Conservation (phyloP, 2,113 vertebrate species). For the Brachyhypopomus gauderio region DNA sequence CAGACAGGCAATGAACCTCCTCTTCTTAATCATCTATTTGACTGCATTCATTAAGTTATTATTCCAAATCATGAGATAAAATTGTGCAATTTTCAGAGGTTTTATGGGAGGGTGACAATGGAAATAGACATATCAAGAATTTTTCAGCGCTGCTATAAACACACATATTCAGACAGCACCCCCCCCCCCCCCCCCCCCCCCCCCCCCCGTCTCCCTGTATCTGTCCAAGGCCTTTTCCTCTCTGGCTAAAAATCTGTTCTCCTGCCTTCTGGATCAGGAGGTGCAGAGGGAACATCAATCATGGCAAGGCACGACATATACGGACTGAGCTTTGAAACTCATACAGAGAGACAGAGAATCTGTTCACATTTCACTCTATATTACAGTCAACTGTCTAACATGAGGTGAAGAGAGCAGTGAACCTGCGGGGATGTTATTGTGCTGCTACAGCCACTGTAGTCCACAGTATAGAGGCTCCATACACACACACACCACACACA, state of each 20-base stretch:
- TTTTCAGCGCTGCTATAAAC: not conserved
- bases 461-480: not conserved
- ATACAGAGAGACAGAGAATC: slow-evolving; percentile 35
- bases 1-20: not conserved
- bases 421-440: slow-evolving; percentile 7
- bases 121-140: not conserved
- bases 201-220: not conserved
- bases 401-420: slow-evolving; percentile 21
- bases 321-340: slow-evolving; percentile 31
- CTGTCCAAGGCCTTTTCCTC: not conserved
- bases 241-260: slow-evolving; percentile 18
- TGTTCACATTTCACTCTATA: slow-evolving; percentile 27
- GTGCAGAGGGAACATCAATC: slow-evolving; percentile 20
- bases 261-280: slow-evolving; percentile 17
- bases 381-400: slow-evolving; percentile 22
- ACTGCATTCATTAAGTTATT: not conserved
- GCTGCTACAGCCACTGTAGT: not conserved
- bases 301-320: slow-evolving; percentile 29
- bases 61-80: not conserved
- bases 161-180: not conserved
- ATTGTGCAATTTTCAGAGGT: not conserved
- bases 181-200: not conserved
- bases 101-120: not conserved
- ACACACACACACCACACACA: not conserved
- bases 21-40: not conserved